Evolutionary conservation across 2,797 vertebrate species (phyloP).

Genomic region (Spheniscus humboldti): DNA sequence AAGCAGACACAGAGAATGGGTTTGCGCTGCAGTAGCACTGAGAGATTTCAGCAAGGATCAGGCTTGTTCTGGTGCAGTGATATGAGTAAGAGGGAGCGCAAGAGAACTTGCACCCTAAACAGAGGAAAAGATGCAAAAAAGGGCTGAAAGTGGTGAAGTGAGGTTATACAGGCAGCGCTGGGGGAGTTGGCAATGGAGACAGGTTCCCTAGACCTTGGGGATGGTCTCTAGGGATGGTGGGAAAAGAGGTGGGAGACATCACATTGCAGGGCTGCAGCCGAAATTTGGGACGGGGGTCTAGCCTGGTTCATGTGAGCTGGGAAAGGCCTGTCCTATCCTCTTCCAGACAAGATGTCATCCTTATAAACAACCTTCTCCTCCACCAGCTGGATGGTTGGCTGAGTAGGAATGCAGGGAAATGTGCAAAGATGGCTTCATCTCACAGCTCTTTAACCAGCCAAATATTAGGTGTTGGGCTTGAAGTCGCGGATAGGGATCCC

Average conservation of each 20-base stretch:
- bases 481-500: background rate
- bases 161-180: background rate
- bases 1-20: background rate
- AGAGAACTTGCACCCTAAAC: background rate
- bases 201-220: background rate
- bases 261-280: background rate
- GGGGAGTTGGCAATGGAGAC: background rate
- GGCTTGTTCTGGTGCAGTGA: background rate
- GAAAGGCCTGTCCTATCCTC: background rate
- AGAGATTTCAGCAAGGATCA: background rate
- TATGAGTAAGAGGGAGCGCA: background rate
- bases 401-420: background rate
- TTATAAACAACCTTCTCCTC: background rate
- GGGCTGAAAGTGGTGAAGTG: background rate
- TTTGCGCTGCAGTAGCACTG: background rate
- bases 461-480: background rate
- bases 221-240: background rate
- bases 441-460: background rate
- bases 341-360: background rate
- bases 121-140: background rate
- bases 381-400: background rate
- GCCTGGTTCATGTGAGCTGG: background rate
- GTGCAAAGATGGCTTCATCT: background rate
- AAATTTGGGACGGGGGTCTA: background rate
- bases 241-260: rapidly evolving